Conservation (phyloP, 2,113 vertebrate species). For the Centrocercus urophasianus region DNA sequence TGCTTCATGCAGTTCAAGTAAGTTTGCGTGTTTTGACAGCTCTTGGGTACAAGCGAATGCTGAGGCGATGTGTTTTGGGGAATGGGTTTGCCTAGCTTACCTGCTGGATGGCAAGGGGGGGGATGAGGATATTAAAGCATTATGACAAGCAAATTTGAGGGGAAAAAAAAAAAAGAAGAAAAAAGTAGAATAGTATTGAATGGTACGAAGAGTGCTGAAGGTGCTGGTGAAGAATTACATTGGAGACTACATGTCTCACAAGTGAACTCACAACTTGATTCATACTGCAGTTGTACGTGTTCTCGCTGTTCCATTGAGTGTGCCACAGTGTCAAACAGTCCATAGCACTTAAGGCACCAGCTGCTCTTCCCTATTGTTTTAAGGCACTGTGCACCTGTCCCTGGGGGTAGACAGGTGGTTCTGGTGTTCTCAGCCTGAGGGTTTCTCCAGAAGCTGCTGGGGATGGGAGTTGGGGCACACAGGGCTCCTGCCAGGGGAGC, state of each 20-base stretch:
- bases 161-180: neutral
- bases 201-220: neutral
- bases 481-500: neutral
- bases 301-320: neutral
- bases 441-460: neutral
- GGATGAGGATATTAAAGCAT: neutral
- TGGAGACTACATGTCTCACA: neutral
- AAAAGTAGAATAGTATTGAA: neutral
- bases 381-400: neutral
- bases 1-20: slow-evolving; percentile 78
- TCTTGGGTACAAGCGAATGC: neutral
- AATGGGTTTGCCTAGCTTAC: neutral
- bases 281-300: neutral
- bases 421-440: neutral
- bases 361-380: slow-evolving; percentile 17
- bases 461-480: neutral
- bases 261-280: neutral
- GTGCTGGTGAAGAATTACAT: neutral
- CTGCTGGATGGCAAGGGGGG: neutral
- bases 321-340: neutral
- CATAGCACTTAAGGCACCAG: neutral
- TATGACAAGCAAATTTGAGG: neutral
- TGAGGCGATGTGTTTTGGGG: neutral
- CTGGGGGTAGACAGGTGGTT: neutral
- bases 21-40: slow-evolving; percentile 22